Base-by-base conservation (phyloP, 92 coral and sea anemone species). In the Phenganax subtilis region DNA sequence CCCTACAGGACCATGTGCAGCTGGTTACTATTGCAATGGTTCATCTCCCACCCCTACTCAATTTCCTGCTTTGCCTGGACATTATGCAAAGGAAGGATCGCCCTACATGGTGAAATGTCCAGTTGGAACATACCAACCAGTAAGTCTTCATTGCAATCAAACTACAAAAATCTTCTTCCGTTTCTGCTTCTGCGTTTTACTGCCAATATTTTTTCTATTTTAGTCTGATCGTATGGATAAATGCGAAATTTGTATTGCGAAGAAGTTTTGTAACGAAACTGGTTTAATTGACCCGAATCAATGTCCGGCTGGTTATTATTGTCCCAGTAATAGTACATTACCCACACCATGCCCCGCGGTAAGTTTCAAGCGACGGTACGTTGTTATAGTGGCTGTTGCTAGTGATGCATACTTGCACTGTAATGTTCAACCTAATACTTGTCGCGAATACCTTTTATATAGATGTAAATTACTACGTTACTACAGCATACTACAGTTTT, bases 121-220 rank as follows among this genome's bases (percentile, higher is more conserved):
- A 29, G 97, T 96, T 25, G 99, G 99, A 29, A 92, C 96, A 7
- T 96, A 87, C 55, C 99, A 96, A 72, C 88, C 87, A 93, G 98
- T 91, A 89, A 15, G 82, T 67, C 55, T 53, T 53, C 10, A 47
- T 1, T 25, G 9, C 44, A 8, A 8, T 73, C 37, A 51, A 3
- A 9, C 3, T 27, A 51, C 14, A 14, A 1, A 15, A 30, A 31
- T 51, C 55, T 6, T 31, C 55, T 57, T 8, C 65, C 27, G 65
- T 3, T 51, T 72, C 28, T 52, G 54, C 9, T 64, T 14, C 30
- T 16, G 28, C 16, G 3, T 10, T n/a, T 62, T 20, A 25, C 51
- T 69, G 54, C 8, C 60, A 53, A 11, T 15, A n/a, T 53, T 54
- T 15, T 77, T 74, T 70, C 81, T 53, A 12, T 74, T 83, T 17